Evolutionary conservation across 53 echinoderm and acorn worm species (phyloP).

Genomic region (Astropecten irregularis): DNA sequence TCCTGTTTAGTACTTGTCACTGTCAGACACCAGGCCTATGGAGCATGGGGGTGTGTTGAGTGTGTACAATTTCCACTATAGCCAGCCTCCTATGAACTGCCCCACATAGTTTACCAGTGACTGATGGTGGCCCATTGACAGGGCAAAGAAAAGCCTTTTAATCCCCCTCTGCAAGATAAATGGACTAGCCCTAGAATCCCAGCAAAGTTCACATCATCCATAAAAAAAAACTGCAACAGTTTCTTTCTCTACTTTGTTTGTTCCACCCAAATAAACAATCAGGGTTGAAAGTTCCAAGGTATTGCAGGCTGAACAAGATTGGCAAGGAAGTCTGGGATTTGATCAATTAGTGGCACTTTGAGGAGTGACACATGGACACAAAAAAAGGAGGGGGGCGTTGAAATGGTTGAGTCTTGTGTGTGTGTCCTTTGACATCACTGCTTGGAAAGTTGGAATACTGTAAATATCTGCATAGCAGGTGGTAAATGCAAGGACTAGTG

Average conservation of each 20-base stretch:
- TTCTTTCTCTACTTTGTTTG: too few species aligned
- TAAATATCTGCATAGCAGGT: conserved; percentile 37
- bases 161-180: neutral
- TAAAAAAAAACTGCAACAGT: too few species aligned
- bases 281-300: conserved; percentile 15
- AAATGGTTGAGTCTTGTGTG: neutral
- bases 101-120: too few species aligned
- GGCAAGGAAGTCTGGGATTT: conserved; percentile 16
- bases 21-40: too few species aligned
- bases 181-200: conserved; percentile 30
- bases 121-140: conserved; percentile 24
- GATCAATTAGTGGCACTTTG: conserved; percentile 2
- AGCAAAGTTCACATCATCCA: conserved; percentile 7
- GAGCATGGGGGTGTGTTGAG: too few species aligned
- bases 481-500: too few species aligned
- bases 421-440: neutral
- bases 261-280: conserved; percentile 16
- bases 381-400: neutral
- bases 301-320: neutral
- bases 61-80: too few species aligned
- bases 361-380: neutral
- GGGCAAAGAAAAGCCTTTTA: neutral
- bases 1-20: too few species aligned
- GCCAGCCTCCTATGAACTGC: too few species aligned
- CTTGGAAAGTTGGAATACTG: neutral